Conservation (phyloP, 2,888 invertebrate genomes). For the Helobdella robusta region DNA sequence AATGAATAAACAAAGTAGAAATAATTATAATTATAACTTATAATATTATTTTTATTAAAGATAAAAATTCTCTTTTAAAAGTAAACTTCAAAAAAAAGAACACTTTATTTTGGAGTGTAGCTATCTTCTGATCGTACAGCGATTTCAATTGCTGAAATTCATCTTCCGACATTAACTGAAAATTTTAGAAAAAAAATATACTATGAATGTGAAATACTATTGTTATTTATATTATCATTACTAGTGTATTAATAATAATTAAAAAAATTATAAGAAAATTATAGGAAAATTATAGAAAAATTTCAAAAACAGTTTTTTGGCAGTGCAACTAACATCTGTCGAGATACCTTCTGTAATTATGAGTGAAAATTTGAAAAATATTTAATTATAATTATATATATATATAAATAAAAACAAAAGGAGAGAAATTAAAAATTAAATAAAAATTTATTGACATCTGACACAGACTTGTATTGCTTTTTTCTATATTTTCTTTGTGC, state of each 20-base stretch:
- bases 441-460: too few relatives aligned
- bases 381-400: background rate
- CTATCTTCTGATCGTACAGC: constrained; percentile 12
- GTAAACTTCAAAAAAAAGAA: background rate
- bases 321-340: background rate
- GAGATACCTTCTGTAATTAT: too few relatives aligned
- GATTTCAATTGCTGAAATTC: constrained; percentile 13
- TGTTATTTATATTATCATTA: too few relatives aligned
- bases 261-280: background rate
- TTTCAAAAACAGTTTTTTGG: background rate
- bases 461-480: too few relatives aligned
- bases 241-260: too few relatives aligned
- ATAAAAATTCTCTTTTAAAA: background rate
- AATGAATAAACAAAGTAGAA: background rate
- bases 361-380: too few relatives aligned
- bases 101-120: constrained; percentile 5
- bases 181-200: background rate
- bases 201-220: background rate
- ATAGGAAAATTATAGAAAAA: background rate
- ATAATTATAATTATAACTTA: background rate
- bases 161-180: constrained; percentile 13
- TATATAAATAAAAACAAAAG: too few relatives aligned
- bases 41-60: background rate
- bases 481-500: too few relatives aligned
- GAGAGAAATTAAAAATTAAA: too few relatives aligned